Conservation (phyloP, 2,113 vertebrate species). For the Xiphophorus hellerii region DNA sequence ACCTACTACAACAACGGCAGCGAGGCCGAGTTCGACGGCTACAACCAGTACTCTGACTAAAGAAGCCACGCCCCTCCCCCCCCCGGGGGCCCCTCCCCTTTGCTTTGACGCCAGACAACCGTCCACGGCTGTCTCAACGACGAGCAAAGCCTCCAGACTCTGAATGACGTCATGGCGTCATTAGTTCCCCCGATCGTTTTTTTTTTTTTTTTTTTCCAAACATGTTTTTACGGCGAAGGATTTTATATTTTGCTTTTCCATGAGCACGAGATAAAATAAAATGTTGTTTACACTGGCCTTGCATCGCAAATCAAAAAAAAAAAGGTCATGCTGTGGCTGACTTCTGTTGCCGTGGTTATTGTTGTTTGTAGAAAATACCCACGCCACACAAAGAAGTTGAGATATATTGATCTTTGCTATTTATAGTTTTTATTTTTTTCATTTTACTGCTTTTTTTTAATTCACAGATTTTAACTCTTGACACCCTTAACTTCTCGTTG, state of each 20-base stretch:
- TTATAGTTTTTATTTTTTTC: constrained; percentile 36
- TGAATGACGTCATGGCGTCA: constrained; percentile 30
- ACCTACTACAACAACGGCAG: constrained; percentile 75
- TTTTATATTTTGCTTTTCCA: constrained; percentile 43
- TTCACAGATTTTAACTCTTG: constrained; percentile 8
- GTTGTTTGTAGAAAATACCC: constrained; percentile 23
- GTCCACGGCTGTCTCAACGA: constrained; percentile 37
- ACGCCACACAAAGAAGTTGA: constrained; percentile 14
- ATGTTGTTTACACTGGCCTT: constrained; percentile 43
- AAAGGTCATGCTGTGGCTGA: constrained; percentile 31
- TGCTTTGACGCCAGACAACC: constrained; percentile 46
- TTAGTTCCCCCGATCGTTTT: constrained; percentile 11
- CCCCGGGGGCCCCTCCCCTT: constrained; percentile 5
- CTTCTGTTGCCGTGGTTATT: constrained; percentile 17
- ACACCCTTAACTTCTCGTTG: not conserved
- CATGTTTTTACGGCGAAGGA: constrained; percentile 34
- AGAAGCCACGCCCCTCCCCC: constrained; percentile 10
- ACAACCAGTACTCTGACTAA: constrained; percentile 89
- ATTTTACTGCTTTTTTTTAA: constrained; percentile 29
- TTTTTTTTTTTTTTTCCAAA: not conserved
- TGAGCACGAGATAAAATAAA: constrained; percentile 31
- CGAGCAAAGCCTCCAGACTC: constrained; percentile 44
- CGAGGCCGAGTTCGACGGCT: constrained; percentile 82
- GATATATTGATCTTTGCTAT: constrained; percentile 48
- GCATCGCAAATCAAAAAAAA: constrained; percentile 1